These are phyloP conservation scores for Mesorhabditis spiculigera DNA, from an alignment of 2,888 invertebrate species.

Conservation along the genomic window DNA sequence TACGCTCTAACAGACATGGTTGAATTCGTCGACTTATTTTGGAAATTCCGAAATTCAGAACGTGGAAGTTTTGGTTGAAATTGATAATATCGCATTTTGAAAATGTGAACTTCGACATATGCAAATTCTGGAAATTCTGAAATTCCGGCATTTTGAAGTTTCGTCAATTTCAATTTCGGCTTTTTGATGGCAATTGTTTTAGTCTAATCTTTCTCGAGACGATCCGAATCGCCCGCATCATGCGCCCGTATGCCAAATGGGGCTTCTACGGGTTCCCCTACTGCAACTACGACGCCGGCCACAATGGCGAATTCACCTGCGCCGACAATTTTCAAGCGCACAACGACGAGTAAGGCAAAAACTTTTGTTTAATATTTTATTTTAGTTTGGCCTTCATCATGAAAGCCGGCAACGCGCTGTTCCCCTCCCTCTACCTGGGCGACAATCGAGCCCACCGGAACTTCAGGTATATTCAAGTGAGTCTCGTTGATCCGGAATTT, in stretches of 20 bases:
- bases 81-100: no score
- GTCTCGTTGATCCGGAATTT: neutral
- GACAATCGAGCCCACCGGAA: neutral
- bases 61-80: no score
- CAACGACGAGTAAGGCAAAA: constrained; percentile 11
- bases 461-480: constrained; percentile 6
- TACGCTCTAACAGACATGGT: neutral
- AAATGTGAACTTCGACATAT: no score
- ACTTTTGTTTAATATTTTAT: neutral
- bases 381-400: constrained; percentile 13
- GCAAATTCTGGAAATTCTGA: no score
- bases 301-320: constrained; percentile 14
- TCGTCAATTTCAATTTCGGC: neutral
- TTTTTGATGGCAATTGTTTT: constrained; percentile 8
- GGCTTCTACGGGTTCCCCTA: constrained; percentile 38
- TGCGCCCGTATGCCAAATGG: constrained; percentile 38
- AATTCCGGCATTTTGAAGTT: no score
- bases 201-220: constrained; percentile 26
- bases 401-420: constrained; percentile 12
- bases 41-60: no score
- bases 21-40: neutral
- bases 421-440: constrained; percentile 14
- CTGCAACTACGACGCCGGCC: constrained; percentile 29
- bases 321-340: constrained; percentile 9
- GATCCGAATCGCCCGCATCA: constrained; percentile 22